These are phyloP conservation scores for Siniperca chuatsi DNA, from an alignment of 2,113 vertebrate genomes.

Conservation along the genomic window DNA sequence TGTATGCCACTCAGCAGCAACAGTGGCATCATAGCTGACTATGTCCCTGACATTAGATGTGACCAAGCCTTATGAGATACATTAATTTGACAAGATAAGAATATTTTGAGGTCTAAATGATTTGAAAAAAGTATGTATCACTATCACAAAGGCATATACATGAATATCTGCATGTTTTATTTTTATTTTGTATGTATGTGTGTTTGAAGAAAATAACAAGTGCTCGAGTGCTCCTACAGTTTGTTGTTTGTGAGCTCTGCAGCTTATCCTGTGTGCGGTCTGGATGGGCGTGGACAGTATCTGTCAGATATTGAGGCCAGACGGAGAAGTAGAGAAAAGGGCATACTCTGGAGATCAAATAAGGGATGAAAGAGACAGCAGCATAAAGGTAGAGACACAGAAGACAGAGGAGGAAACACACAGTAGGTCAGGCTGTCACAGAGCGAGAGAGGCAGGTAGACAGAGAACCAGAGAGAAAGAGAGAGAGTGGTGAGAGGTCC, in stretches of 20 bases:
- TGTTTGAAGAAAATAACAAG: background rate
- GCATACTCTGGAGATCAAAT: constrained; percentile 60
- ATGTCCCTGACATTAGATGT: background rate
- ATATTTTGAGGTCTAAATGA: background rate
- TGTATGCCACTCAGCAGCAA: background rate
- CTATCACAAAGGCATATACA: background rate
- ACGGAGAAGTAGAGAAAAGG: constrained; percentile 21
- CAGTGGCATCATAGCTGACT: background rate
- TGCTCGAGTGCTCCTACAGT: background rate
- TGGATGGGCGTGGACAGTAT: constrained; percentile 30
- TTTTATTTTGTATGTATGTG: background rate
- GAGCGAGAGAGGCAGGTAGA: background rate
- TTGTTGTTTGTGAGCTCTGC: background rate
- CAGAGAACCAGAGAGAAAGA: background rate
- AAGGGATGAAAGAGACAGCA: constrained; percentile 52
- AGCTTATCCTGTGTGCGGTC: constrained; percentile 1
- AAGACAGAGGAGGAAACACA: constrained; percentile 25
- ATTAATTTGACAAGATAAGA: background rate
- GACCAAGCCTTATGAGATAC: background rate
- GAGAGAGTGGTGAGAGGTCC: constrained; percentile 41
- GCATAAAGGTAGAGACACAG: constrained; percentile 43
- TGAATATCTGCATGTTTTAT: background rate
- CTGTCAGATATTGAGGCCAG: constrained; percentile 65
- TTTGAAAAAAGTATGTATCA: too few species aligned
- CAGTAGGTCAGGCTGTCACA: constrained; percentile 53